Base-by-base conservation (phyloP, 64 coral and sea anemone species). In the Catalaphyllia jardinei region DNA sequence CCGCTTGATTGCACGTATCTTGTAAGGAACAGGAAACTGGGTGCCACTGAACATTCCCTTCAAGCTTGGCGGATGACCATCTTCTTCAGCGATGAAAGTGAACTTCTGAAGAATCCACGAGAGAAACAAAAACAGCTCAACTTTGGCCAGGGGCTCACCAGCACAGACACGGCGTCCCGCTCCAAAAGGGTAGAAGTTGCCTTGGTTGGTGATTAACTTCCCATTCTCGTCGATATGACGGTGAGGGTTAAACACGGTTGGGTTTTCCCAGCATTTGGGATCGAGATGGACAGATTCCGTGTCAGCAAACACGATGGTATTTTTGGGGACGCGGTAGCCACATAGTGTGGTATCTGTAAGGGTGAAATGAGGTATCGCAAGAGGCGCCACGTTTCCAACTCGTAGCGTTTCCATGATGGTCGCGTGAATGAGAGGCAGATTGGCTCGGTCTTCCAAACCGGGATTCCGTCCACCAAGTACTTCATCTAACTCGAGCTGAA, bases 281-380 rank as follows among this genome's bases (percentile, higher is more conserved):
- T 88, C 72, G 27, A 49, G 72, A 39, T 88, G 86, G 11, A 88
- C 46, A 51, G 65, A 51, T 38, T 59, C n/a, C 31, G 74, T 29
- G 25, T 75, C 72, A 1, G 52, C 24, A 22, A 88, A 38, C 1
- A 88, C 69, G 19, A 88, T 52, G 18, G 86, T 88, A 49, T 88
- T 72, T 76, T 88, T 88, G 9, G 86, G 86, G 30, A 88, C 42
- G 39, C 86, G 86, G 27, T 88, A 88, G 25, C 86, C 86, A 75
- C 86, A 88, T 20, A 88, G 46, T 15, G 73, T 30, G 0, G 86
- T 88, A 57, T 88, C 86, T 30, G 22, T 88, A 7, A 88, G 67
- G 0, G 86, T 88, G 64, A 74, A 75, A 57, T 88, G 86, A 61
- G 86, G 86, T 8, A 88, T 16, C 3, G 86, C 64, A 27, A 39